Conservation (phyloP, 2,113 vertebrate species). For the Microcebus jonahi region DNA sequence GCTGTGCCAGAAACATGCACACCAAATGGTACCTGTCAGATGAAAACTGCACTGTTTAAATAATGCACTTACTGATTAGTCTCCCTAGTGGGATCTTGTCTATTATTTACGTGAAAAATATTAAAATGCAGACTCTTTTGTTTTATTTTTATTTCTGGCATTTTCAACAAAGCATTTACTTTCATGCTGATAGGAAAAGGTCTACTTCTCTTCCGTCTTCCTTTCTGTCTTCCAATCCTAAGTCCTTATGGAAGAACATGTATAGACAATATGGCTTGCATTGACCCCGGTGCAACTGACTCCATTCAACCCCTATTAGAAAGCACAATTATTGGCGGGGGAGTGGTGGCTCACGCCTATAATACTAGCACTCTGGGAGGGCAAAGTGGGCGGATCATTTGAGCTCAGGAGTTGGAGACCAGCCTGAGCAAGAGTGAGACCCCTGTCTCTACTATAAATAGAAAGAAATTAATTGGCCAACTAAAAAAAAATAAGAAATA, state of each 20-base stretch:
- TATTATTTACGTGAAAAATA: slow-evolving; percentile 44
- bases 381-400: no score
- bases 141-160: slow-evolving; percentile 35
- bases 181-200: not conserved
- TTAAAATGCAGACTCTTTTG: slow-evolving; percentile 45
- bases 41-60: slow-evolving; percentile 49
- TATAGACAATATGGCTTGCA: not conserved
- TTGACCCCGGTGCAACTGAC: not conserved
- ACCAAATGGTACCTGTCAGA: slow-evolving; percentile 39
- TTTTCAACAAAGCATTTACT: slow-evolving; percentile 36
- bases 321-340: not conserved
- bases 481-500: no score
- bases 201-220: not conserved
- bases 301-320: not conserved
- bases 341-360: no score
- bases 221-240: slow-evolving; percentile 22
- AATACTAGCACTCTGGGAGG: no score
- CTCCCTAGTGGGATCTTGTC: slow-evolving; percentile 48
- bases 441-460: no score
- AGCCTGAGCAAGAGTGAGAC: no score
- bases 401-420: no score
- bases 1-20: slow-evolving; percentile 24
- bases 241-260: slow-evolving; percentile 2
- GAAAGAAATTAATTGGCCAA: no score
- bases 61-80: not conserved